These are phyloP conservation scores for Rhamphomyia laevipes DNA, from an alignment of 2,888 invertebrate species.

Conservation along the genomic window DNA sequence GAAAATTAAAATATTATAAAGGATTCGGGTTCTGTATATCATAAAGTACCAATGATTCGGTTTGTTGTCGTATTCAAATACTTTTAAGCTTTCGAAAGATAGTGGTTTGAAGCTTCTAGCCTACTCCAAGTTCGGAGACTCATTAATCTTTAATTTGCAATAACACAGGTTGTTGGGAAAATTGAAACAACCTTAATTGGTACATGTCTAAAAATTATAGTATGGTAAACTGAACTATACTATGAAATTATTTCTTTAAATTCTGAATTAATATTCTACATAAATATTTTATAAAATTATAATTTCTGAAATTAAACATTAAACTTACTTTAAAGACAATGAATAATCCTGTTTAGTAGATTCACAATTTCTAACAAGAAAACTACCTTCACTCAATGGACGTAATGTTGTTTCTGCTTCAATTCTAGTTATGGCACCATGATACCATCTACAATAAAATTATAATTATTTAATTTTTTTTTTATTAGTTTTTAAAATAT, in stretches of 20 bases:
- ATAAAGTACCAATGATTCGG: too few species aligned
- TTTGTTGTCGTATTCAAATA: too few species aligned
- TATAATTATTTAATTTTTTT: not conserved
- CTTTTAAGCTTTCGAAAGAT: too few species aligned
- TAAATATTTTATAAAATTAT: not conserved
- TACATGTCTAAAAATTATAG: too few species aligned
- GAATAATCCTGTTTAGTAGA: constrained; percentile 89
- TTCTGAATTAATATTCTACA: not conserved
- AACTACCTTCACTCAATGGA: constrained; percentile 79
- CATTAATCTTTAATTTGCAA: too few species aligned
- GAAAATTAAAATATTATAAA: too few species aligned
- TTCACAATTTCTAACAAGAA: constrained; percentile 88
- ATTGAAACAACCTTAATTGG: too few species aligned
- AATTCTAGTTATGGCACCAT: constrained; percentile 80
- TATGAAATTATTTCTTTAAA: not conserved
- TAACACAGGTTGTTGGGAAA: too few species aligned
- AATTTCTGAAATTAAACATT: not conserved
- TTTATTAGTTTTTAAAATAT: not conserved
- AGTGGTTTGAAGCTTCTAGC: too few species aligned
- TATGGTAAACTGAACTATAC: too few species aligned
- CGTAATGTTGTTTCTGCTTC: constrained; percentile 84
- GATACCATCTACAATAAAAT: constrained; percentile 67
- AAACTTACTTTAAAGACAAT: constrained; percentile 81
- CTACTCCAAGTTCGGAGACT: too few species aligned
- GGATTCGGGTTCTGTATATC: too few species aligned